Evolutionary conservation across 2,888 invertebrate species (phyloP).

Genomic region (Pollenia labialis): DNA sequence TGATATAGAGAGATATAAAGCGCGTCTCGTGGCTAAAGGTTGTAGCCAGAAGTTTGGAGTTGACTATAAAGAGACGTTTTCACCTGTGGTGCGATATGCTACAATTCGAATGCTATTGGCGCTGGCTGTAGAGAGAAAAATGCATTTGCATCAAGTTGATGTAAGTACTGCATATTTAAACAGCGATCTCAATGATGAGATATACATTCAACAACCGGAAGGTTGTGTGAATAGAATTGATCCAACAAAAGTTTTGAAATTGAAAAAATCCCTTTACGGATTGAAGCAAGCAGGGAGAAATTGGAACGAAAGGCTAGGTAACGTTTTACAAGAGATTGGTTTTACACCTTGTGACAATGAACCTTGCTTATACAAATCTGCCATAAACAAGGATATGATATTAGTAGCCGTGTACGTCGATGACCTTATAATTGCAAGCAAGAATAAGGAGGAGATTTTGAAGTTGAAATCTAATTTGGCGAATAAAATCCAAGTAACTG

Average conservation of each 20-base stretch:
- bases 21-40: constrained; percentile 66
- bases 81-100: constrained; percentile 68
- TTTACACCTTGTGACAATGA: constrained; percentile 63
- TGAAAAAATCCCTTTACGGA: constrained; percentile 74
- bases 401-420: constrained; percentile 67
- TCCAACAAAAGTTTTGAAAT: constrained; percentile 57
- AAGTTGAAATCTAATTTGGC: constrained; percentile 44
- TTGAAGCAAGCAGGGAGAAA: constrained; percentile 75
- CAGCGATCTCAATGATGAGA: too few species aligned
- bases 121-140: too few species aligned
- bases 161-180: too few species aligned
- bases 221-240: constrained; percentile 39
- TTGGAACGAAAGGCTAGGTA: constrained; percentile 74
- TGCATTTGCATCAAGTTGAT: too few species aligned
- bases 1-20: constrained; percentile 67
- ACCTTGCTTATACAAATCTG: constrained; percentile 63
- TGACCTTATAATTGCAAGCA: constrained; percentile 64
- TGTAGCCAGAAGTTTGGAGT: constrained; percentile 64
- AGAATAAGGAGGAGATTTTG: constrained; percentile 43
- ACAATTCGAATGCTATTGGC: too few species aligned
- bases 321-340: constrained; percentile 58
- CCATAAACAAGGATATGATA: constrained; percentile 28
- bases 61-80: constrained; percentile 71
- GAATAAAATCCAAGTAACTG: constrained; percentile 32
- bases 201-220: constrained; percentile 71